Evolutionary conservation across 1,140 invertebrate species (phyloP), one percentile per base, ranked within the genome.

Genomic region (Drosophila ambigua): DNA sequence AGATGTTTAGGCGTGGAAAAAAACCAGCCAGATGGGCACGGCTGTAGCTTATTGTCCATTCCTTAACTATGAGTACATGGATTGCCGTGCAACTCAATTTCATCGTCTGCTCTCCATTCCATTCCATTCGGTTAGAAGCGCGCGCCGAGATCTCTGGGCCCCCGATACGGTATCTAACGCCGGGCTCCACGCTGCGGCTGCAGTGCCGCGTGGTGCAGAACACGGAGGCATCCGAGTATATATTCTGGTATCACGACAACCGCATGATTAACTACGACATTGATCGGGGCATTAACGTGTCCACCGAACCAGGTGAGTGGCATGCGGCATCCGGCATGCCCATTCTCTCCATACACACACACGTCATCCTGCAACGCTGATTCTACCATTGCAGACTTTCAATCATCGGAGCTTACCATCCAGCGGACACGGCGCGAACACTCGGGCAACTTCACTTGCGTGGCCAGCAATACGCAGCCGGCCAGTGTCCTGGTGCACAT

Each of bases 221-320:
- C 50, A 97, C 97, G 2, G 96, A 97, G 83, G 94, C 94, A 2
- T 96, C 96, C 1, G 95, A 95, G 9, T 98, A 95, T 88, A 94
- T 98, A 41, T 97, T 97, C 93, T 98, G 97, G 97, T 98, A 97
- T 92, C 97, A 97, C 92, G 96, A 97, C 90, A 95, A 96, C 79
- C 93, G 96, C 61, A 97, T 97, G 96, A 96, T 97, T 91, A 97
- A 97, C 92, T 97, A 97, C 91, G 97, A 97, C 92, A 93, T 94
- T 57, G 96, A 96, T 93, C 94, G 95, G 57, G 96, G 96, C 39
- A 95, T 97, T 75, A 97, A 97, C 83, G 96, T 96, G 39, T 96
- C 95, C 73, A 95, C 95, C 16, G 94, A 96, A 44, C 87, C 91
- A 84, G 91, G 91, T 92, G 67, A 88, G 77, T 79, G 9, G 35